Evolutionary conservation across 2,888 invertebrate species (phyloP).

Genomic region (Orthonevra nobilis): DNA sequence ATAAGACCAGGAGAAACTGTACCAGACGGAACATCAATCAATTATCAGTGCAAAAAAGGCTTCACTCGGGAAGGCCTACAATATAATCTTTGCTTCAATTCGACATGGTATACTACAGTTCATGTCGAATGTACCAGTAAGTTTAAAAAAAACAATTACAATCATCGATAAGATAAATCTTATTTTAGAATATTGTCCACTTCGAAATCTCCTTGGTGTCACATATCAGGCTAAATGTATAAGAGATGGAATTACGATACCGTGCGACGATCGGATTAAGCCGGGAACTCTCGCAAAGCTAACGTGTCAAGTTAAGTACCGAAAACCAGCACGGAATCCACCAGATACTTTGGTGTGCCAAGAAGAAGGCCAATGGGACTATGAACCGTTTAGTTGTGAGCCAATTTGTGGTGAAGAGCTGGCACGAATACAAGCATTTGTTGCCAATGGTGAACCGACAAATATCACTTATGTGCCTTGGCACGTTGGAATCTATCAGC

Average conservation of each 20-base stretch:
- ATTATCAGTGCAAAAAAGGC: slow-evolving; percentile 10
- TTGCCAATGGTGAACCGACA: slow-evolving; percentile 30
- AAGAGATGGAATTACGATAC: slow-evolving; percentile 23
- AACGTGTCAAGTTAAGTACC: slow-evolving; percentile 51
- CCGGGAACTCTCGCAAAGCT: slow-evolving; percentile 66
- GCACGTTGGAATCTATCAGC: slow-evolving; percentile 74
- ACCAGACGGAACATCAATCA: slow-evolving; percentile 1
- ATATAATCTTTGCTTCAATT: slow-evolving; percentile 24
- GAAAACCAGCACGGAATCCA: slow-evolving; percentile 9
- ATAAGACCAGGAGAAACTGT: slow-evolving; percentile 7
- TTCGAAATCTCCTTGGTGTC: slow-evolving; percentile 13
- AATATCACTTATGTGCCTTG: slow-evolving; percentile 73
- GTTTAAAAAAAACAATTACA: background rate
- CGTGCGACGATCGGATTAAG: slow-evolving; percentile 48
- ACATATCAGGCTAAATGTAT: slow-evolving; percentile 48
- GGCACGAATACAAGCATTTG: slow-evolving; percentile 40
- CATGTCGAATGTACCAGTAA: slow-evolving; percentile 32
- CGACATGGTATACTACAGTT: background rate
- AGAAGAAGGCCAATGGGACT: slow-evolving; percentile 73
- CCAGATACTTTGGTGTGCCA: slow-evolving; percentile 68
- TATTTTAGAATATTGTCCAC: slow-evolving; percentile 31
- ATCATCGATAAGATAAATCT: no score
- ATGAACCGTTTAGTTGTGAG: slow-evolving; percentile 71
- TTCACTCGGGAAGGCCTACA: slow-evolving; percentile 13
- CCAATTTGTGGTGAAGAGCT: slow-evolving; percentile 73